These are phyloP conservation scores for Aradus depressus DNA, from an alignment of 2,888 invertebrate genomes.

Conservation along the genomic window DNA sequence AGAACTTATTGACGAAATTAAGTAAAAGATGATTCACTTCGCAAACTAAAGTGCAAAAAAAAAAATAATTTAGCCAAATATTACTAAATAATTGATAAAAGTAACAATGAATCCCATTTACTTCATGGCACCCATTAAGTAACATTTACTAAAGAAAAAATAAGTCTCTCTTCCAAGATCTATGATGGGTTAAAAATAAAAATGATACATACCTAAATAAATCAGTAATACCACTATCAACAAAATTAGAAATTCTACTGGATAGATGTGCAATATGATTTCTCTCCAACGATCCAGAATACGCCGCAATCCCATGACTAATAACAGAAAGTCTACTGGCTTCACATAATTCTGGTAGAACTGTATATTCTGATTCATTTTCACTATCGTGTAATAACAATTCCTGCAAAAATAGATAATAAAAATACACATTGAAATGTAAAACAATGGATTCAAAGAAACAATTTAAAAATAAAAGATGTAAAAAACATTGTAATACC, in stretches of 20 bases:
- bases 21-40: too few species aligned
- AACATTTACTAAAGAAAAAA: too few species aligned
- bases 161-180: too few species aligned
- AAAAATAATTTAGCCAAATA: too few species aligned
- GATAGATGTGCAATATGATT: constrained; percentile 68
- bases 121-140: too few species aligned
- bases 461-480: not conserved
- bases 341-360: constrained; percentile 37
- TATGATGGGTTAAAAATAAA: too few species aligned
- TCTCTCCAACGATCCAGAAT: constrained; percentile 71
- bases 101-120: too few species aligned
- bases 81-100: too few species aligned
- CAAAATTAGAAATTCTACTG: constrained; percentile 70
- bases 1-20: too few species aligned
- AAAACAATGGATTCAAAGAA: not conserved
- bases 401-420: constrained; percentile 21
- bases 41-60: too few species aligned
- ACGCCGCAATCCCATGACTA: constrained; percentile 79
- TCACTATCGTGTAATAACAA: constrained; percentile 40
- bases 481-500: constrained; percentile 7
- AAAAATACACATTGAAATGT: too few species aligned
- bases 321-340: constrained; percentile 53
- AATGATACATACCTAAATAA: constrained; percentile 57
- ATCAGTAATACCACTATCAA: constrained; percentile 76
- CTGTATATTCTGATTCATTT: constrained; percentile 44